Conservation (phyloP, 2,113 vertebrate species). For the Xenus cinereus region DNA sequence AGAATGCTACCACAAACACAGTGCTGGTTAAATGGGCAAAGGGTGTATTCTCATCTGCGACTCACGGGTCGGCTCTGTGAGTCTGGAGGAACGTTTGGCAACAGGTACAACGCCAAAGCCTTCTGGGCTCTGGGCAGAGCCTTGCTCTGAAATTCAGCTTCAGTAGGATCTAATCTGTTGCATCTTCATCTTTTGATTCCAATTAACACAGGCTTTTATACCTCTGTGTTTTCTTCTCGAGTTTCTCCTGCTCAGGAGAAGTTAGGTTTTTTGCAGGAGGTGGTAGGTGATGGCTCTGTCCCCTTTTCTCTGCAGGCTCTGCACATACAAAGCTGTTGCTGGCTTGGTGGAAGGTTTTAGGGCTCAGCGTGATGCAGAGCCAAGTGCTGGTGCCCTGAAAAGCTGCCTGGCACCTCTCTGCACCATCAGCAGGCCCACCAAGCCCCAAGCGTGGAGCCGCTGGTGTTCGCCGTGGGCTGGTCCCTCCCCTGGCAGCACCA, state of each 20-base stretch:
- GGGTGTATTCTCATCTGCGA: not conserved
- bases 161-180: not conserved
- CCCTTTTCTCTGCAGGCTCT: not conserved
- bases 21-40: rapidly evolving
- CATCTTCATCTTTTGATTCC: not conserved
- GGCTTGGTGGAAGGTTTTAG: not conserved
- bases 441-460: not conserved
- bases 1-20: not conserved
- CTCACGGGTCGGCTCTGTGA: not conserved
- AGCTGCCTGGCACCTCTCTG: not conserved
- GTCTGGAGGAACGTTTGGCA: not conserved
- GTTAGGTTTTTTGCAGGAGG: not conserved
- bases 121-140: not conserved
- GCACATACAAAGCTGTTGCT: not conserved
- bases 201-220: rapidly evolving
- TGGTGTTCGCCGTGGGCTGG: not conserved
- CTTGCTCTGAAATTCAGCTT: not conserved
- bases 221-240: not conserved
- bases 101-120: not conserved
- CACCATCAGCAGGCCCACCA: not conserved
- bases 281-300: not conserved
- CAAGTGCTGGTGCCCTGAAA: not conserved
- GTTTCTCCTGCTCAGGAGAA: not conserved
- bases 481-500: not conserved
- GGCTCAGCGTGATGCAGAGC: not conserved